Base-by-base conservation (phyloP, 2,888 invertebrate genomes). In the Plagodis pulveraria region DNA sequence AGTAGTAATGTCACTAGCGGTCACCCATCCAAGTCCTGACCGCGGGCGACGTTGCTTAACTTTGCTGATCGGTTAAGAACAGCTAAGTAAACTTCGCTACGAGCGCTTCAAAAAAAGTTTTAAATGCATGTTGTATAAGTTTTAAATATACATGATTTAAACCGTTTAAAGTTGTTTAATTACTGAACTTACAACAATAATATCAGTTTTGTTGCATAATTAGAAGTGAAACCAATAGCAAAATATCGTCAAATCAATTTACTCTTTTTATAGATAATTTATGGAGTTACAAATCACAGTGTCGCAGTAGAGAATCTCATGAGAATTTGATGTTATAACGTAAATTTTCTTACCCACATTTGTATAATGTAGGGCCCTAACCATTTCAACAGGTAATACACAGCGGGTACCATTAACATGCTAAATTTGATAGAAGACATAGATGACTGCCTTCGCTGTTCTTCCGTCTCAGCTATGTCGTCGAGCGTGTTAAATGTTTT, bases 311-410 rank as follows among this genome's bases (percentile, higher is more conserved):
- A 9, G 33, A 42, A 45, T 32, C 6, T 22, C 22, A n/a, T 44
- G n/a, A 46, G n/a, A 34, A 33, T 11, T 48, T 58, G 22, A 33
- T 11, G 33, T 35, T 42, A 48, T 8, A 33, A 40, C 22, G 9
- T 44, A 35, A 58, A 51, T 5, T 57, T 10, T n/a, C 52, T 49
- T 5, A 50, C 6, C 10, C 73, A 63, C 5, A 78, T 47, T 0
- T 71, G 55, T 0, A 65, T 32, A 0, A 74, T 5, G 0, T 75
- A 74, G 33, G 68, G 57, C 38, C 69, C 74, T 0, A 81, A 58
- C 74, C 76, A 59, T 41, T 75, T 77, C 7, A 74, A 45, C 6
- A 81, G 50, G 44, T 71, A 79, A 56, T 77, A 83, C 9, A 80
- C n/a, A 0, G 71, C 65, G 0, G 82, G 79, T 49, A 83, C 63